phyloP scores from a whole-genome alignment of 2,797 vertebrate species.

The Hoplostethus mediterraneus region DNA sequence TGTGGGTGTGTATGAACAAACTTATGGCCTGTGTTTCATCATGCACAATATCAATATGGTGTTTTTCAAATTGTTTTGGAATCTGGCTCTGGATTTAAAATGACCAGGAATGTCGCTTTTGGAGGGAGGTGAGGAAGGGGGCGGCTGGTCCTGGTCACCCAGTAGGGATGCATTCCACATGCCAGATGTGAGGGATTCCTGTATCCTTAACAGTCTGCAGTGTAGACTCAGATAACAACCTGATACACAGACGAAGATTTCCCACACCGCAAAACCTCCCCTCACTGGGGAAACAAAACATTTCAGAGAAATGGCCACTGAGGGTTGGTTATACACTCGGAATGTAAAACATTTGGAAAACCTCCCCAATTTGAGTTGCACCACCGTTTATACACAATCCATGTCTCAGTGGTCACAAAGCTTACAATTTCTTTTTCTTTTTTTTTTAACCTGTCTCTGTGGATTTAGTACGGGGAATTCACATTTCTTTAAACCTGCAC shows the following conservation, averaged over 20 bases:
- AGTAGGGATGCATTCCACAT: conserved; percentile 43
- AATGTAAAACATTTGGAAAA: no score
- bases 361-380: no score
- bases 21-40: conserved; percentile 44
- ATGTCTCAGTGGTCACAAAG: no score
- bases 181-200: conserved; percentile 68
- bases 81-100: conserved; percentile 41
- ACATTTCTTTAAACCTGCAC: no score
- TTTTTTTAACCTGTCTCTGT: no score
- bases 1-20: conserved; percentile 30
- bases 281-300: conserved; percentile 23
- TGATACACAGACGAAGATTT: conserved; percentile 30
- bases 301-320: conserved; percentile 3
- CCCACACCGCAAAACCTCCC: conserved; percentile 24
- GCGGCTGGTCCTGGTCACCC: conserved; percentile 8
- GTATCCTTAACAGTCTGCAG: conserved; percentile 59
- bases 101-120: conserved; percentile 30
- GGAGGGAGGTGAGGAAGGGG: neutral
- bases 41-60: conserved; percentile 41
- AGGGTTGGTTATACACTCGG: neutral
- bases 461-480: no score
- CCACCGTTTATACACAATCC: no score
- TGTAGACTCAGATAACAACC: conserved; percentile 42
- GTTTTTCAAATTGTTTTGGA: conserved; percentile 45
- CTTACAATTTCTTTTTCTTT: no score